These are phyloP conservation scores for Sebastes flavidus DNA, from an alignment of 2,797 vertebrate species.

Conservation along the genomic window DNA sequence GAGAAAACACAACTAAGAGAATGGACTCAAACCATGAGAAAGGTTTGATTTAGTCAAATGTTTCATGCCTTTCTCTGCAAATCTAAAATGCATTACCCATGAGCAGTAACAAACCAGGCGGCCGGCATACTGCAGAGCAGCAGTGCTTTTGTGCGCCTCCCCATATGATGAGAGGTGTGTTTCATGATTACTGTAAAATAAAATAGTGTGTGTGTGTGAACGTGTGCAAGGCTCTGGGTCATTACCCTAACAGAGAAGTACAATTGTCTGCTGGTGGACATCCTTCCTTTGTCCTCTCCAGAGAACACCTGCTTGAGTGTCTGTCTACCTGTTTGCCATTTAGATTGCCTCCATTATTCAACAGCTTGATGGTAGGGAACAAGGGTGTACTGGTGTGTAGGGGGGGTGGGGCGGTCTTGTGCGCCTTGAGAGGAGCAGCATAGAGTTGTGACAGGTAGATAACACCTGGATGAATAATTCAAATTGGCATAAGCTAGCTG, in stretches of 20 bases:
- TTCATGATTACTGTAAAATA: constrained; percentile 16
- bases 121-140: background rate
- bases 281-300: constrained; percentile 36
- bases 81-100: constrained; percentile 44
- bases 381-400: constrained; percentile 33
- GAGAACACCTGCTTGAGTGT: constrained; percentile 57
- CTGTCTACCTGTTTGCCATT: constrained; percentile 62
- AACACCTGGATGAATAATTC: constrained; percentile 83
- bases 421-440: constrained; percentile 49
- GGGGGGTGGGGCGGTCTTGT: background rate
- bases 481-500: constrained; percentile 67
- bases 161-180: background rate
- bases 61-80: constrained; percentile 5
- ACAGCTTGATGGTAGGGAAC: constrained; percentile 42
- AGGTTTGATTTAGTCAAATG: constrained; percentile 17
- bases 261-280: constrained; percentile 31
- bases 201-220: background rate
- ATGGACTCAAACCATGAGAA: constrained; percentile 17
- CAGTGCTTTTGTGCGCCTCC: background rate
- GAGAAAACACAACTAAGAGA: constrained; percentile 7
- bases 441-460: constrained; percentile 80
- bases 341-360: constrained; percentile 74
- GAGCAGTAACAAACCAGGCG: constrained; percentile 13
- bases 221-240: constrained; percentile 3
- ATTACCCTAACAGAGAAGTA: constrained; percentile 23